phyloP scores from a whole-genome alignment of 2,888 invertebrate genomes.

The Thelaira solivaga region DNA sequence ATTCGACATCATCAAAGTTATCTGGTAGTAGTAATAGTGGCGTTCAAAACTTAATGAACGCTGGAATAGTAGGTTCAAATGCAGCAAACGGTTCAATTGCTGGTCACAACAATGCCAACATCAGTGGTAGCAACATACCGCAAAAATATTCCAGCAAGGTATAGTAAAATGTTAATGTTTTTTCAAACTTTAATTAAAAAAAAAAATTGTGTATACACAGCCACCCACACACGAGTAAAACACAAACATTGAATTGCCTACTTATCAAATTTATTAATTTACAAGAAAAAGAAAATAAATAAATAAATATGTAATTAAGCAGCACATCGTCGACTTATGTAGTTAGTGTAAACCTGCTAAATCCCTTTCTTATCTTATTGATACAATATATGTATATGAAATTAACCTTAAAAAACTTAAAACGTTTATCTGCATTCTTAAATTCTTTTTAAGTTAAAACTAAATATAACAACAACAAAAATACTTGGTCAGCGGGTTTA shows the following conservation, averaged over 20 bases:
- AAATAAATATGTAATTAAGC: too few species aligned
- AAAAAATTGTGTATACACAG: not conserved
- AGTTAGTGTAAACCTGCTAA: too few species aligned
- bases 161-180: conserved; percentile 59
- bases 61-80: conserved; percentile 39
- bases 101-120: conserved; percentile 41
- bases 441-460: too few species aligned
- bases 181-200: not conserved
- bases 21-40: conserved; percentile 67
- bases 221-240: conserved; percentile 22
- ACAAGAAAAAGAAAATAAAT: conserved; percentile 3
- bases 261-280: conserved; percentile 33
- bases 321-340: too few species aligned
- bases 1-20: conserved; percentile 71
- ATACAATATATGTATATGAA: too few species aligned
- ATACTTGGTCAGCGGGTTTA: too few species aligned
- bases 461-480: too few species aligned
- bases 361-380: too few species aligned
- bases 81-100: conserved; percentile 48
- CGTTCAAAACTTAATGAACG: not conserved
- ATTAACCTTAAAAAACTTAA: too few species aligned
- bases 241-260: conserved; percentile 18
- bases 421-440: too few species aligned
- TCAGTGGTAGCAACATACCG: conserved; percentile 53
- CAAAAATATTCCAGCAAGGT: conserved; percentile 70